Evolutionary conservation across 1,140 invertebrate genomes (phyloP).

Genomic region (Papilio xuthus): DNA sequence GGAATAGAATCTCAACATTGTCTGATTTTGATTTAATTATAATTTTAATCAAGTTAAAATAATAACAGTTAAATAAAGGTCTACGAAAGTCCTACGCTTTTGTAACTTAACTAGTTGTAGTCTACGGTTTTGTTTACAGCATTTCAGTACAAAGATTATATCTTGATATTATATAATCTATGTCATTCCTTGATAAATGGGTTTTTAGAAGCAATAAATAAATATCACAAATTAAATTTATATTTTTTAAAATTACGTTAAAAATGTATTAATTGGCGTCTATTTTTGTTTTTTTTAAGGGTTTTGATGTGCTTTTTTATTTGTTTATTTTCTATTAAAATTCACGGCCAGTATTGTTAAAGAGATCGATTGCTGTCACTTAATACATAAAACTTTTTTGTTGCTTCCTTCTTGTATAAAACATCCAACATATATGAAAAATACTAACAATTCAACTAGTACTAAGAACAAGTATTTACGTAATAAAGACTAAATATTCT

Average conservation of each 20-base stretch:
- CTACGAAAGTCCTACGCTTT: neutral
- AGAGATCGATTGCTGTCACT: neutral
- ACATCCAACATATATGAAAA: neutral
- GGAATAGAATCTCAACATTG: neutral
- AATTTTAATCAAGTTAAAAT: neutral
- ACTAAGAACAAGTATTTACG: neutral
- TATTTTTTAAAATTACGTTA: no score
- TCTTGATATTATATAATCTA: no score
- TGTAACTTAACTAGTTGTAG: neutral
- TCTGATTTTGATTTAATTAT: neutral
- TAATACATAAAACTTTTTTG: neutral
- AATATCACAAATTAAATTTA: no score
- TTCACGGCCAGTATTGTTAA: no score
- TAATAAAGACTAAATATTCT: neutral
- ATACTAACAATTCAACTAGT: neutral
- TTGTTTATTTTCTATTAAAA: no score
- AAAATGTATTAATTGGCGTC: no score
- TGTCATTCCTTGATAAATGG: no score
- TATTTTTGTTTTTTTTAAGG: no score
- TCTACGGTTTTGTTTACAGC: neutral
- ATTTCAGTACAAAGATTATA: no score
- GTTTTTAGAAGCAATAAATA: no score
- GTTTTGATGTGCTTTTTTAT: no score
- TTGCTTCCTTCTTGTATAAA: neutral
- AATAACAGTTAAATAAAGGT: neutral